Percentiles rank a stretch among this genome's conserved stretches.
Conservation (phyloP, 1,140 invertebrate genomes). For the Meloidogyne chitwoodi region DNA sequence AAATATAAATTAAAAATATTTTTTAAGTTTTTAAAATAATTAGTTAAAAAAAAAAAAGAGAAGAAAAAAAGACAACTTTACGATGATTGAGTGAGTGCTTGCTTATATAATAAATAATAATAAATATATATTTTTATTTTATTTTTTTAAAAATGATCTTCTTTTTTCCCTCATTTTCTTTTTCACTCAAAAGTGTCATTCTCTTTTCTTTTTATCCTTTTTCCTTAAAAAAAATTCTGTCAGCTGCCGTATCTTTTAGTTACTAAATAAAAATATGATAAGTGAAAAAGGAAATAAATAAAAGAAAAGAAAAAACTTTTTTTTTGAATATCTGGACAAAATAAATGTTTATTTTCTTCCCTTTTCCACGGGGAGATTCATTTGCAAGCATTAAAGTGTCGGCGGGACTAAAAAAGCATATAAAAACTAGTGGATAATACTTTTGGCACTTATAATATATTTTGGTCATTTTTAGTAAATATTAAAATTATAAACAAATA, state of each 20-base stretch:
- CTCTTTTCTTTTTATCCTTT: too few species aligned
- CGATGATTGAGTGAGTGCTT: conserved; percentile 21
- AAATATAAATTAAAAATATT: too few species aligned
- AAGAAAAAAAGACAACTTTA: conserved; percentile 10
- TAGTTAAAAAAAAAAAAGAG: background rate
- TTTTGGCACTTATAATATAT: conserved; percentile 19
- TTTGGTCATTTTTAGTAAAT: background rate
- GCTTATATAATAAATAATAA: background rate
- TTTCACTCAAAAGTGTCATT: background rate
- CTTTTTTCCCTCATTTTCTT: background rate
- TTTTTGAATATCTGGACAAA: background rate
- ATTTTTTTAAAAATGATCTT: background rate
- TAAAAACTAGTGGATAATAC: background rate
- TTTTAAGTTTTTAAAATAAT: background rate
- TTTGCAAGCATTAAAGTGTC: conserved; percentile 1
- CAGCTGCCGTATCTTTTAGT: conserved; percentile 1
- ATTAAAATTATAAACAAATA: conserved; percentile 8
- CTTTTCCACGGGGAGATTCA: conserved; percentile 8
- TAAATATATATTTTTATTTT: background rate
- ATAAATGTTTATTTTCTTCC: conserved; percentile 6
- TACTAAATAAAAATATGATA: background rate
- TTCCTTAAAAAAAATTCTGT: conserved; percentile 3
- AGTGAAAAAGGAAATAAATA: background rate
- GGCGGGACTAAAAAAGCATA: background rate
- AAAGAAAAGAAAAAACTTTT: background rate